phyloP scores from a whole-genome alignment of 2,797 vertebrate genomes.

The Eutrigla gurnardus region DNA sequence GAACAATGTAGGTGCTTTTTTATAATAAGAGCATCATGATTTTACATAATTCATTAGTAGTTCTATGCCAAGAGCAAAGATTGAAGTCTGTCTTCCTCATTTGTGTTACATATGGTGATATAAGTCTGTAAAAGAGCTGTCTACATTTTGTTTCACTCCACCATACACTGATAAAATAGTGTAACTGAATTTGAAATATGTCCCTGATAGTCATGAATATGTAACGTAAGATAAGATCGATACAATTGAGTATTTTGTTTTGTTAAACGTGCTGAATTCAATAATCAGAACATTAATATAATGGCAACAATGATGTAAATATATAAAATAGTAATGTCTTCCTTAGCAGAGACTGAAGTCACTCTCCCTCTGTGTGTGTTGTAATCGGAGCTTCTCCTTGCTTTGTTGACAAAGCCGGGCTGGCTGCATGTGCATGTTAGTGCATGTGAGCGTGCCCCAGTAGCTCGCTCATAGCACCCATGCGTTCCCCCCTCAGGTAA shows the following conservation, averaged over 20 bases:
- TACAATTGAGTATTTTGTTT: neutral
- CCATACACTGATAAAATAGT: neutral
- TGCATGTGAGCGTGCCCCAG: neutral
- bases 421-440: neutral
- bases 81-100: neutral
- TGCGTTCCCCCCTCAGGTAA: no score
- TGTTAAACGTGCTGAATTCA: neutral
- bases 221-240: neutral
- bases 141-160: slow-evolving; percentile 16
- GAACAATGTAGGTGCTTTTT: neutral
- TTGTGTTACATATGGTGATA: slow-evolving; percentile 16
- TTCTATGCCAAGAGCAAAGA: neutral
- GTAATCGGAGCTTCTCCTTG: neutral
- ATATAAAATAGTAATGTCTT: neutral
- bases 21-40: neutral
- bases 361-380: neutral
- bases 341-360: neutral
- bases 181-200: neutral
- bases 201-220: neutral
- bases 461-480: neutral
- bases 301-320: neutral
- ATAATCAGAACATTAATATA: neutral
- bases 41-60: neutral
- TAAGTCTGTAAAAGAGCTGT: slow-evolving; percentile 15
- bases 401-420: neutral